Conservation (phyloP, 2,797 vertebrate species). For the Cynodonichthys magdalenae region DNA sequence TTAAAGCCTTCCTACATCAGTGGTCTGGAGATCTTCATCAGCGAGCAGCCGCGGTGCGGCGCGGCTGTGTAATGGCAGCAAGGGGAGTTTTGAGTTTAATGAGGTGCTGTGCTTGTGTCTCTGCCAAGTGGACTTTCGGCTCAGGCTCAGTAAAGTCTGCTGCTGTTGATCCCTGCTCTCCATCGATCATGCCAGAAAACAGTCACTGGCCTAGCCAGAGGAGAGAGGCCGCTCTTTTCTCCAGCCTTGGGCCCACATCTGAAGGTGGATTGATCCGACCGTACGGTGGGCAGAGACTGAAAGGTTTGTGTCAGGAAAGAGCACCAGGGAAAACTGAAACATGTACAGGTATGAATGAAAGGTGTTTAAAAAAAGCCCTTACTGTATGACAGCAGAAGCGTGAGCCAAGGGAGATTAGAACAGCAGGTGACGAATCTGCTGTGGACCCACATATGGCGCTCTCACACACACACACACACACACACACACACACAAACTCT, state of each 20-base stretch:
- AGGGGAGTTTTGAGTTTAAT: conserved; percentile 69
- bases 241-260: conserved; percentile 4
- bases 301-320: conserved; percentile 4
- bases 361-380: background rate
- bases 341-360: conserved; percentile 18
- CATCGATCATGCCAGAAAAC: conserved; percentile 53
- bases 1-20: conserved; percentile 62
- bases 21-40: conserved; percentile 66
- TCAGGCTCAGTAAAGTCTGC: conserved; percentile 45
- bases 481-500: conserved; percentile 26
- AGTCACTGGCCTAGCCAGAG: conserved; percentile 13
- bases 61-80: conserved; percentile 46
- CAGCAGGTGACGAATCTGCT: conserved; percentile 36
- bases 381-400: conserved; percentile 19
- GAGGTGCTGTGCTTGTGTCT: conserved; percentile 68
- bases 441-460: conserved; percentile 4
- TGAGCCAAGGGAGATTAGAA: conserved; percentile 36
- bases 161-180: conserved; percentile 46
- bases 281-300: background rate
- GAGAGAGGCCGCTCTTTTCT: conserved; percentile 19
- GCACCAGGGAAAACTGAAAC: background rate
- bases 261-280: conserved; percentile 23
- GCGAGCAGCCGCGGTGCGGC: conserved; percentile 23
- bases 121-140: conserved; percentile 67
- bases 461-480: conserved; percentile 16